Evolutionary conservation across 2,888 invertebrate genomes (phyloP).

Genomic region (Ophion costatus): DNA sequence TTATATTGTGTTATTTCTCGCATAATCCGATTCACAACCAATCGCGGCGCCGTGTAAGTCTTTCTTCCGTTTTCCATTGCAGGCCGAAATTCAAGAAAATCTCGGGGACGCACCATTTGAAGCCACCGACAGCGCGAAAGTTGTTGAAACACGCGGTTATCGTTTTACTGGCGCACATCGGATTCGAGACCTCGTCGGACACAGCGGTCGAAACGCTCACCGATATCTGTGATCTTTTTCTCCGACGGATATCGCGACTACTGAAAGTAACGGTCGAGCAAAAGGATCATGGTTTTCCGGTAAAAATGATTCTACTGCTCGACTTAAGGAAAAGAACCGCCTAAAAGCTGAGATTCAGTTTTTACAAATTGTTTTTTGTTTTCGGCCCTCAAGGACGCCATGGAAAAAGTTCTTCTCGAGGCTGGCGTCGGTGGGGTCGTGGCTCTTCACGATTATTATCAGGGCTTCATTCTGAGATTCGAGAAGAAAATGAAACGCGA

Average conservation of each 20-base stretch:
- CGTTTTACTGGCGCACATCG: slow-evolving; percentile 85
- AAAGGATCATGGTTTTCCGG: slow-evolving; percentile 85
- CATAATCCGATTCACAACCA: not conserved
- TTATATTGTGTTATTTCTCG: not conserved
- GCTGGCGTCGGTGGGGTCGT: slow-evolving; percentile 86
- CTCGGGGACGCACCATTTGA: slow-evolving; percentile 72
- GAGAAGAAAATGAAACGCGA: slow-evolving; percentile 77
- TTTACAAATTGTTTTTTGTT: not conserved
- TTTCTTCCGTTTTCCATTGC: slow-evolving; percentile 16
- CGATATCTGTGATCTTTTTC: slow-evolving; percentile 84
- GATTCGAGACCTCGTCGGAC: slow-evolving; percentile 85
- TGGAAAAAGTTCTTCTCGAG: slow-evolving; percentile 87
- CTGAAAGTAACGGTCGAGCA: slow-evolving; percentile 85
- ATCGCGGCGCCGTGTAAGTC: not conserved
- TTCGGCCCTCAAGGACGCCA: slow-evolving; percentile 84
- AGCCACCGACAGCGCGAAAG: slow-evolving; percentile 75
- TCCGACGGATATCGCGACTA: slow-evolving; percentile 83
- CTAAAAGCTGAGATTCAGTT: not conserved
- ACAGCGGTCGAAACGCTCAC: slow-evolving; percentile 84
- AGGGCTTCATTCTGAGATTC: slow-evolving; percentile 80
- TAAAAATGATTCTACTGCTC: slow-evolving; percentile 68
- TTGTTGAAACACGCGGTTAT: slow-evolving; percentile 84
- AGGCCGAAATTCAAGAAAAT: slow-evolving; percentile 73
- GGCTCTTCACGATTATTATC: slow-evolving; percentile 86
- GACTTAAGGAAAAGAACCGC: not conserved